phyloP scores from a whole-genome alignment of 1,140 invertebrate genomes.

The Drosophila truncata region DNA sequence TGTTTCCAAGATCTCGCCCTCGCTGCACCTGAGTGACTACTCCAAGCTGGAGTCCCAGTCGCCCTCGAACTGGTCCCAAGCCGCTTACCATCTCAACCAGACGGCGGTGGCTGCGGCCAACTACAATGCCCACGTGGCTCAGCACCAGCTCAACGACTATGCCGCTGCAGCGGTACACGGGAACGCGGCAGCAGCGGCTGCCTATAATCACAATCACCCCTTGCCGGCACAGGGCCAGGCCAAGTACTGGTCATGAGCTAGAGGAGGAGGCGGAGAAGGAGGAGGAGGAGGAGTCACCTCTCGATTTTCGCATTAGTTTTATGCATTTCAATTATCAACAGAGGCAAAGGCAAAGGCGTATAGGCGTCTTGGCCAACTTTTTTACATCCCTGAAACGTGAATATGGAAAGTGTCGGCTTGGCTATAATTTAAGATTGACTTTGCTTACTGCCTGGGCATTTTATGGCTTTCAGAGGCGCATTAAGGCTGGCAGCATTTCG shows the following conservation, averaged over 20 bases:
- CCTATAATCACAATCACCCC: constrained; percentile 79
- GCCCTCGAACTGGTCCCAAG: constrained; percentile 84
- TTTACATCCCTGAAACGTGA: constrained; percentile 41
- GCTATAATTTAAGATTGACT: constrained; percentile 55
- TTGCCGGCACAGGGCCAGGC: constrained; percentile 76
- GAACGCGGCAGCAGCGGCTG: constrained; percentile 68
- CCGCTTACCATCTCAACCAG: constrained; percentile 80
- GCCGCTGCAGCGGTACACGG: constrained; percentile 73
- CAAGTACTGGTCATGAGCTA: constrained; percentile 81
- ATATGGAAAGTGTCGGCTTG: constrained; percentile 52
- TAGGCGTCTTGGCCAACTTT: constrained; percentile 34
- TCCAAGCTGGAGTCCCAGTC: constrained; percentile 83
- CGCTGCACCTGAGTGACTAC: constrained; percentile 78
- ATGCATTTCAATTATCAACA: constrained; percentile 61
- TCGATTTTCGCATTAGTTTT: constrained; percentile 19
- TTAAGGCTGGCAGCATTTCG: constrained; percentile 30
- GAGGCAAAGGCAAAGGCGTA: constrained; percentile 51
- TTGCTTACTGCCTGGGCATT: constrained; percentile 50
- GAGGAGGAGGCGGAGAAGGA: constrained; percentile 13
- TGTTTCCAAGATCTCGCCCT: constrained; percentile 85
- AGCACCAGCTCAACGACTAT: constrained; percentile 77
- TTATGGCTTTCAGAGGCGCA: constrained; percentile 61
- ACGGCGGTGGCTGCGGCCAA: constrained; percentile 77
- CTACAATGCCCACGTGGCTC: constrained; percentile 78
- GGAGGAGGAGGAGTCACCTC: constrained; percentile 5